Base-by-base conservation (phyloP, 2,797 vertebrate genomes). In the Lutjanus campechanus region DNA sequence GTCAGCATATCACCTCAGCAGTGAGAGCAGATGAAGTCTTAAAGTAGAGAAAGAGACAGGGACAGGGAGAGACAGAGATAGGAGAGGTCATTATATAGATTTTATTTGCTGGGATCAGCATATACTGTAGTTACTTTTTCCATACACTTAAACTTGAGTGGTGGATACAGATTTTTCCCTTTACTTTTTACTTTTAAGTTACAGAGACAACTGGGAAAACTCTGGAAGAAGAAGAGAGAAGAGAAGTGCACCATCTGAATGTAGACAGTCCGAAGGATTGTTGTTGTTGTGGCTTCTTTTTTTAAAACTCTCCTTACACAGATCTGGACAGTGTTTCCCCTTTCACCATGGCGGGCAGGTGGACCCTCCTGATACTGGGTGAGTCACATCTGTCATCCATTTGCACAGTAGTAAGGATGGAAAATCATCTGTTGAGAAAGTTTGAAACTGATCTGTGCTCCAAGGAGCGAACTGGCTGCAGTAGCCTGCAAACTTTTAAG, bases 281-380 rank as follows among this genome's bases (percentile, higher is more conserved):
- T 58, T 78, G 51, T 16, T 73, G 47, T 63, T 79, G 55, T 25
- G 17, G 17, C 36, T 75, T 20, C 80, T 71, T 41, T 75, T 20
- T 82, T 71, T 65, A 22, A n/a, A 44, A 61, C 59, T 75, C 77
- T 78, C 8, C 9, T 50, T 9, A 2, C 55, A 54, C 40, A 60
- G 11, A 58, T 66, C 51, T 77, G 77, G 56, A 73, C 60, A 43
- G 69, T 25, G 43, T 61, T 70, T 70, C 1, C n/a, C 4, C 62
- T 56, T 78, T 79, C 72, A 85, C 50, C 73, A 94, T 95, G 93
- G 56, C 4, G 2, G 22, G 46, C 77, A 81, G 59, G 54, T 79
- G 69, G 89, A 85, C 12, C 58, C 65, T 93, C n/a, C 65, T 91
- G 62, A 63, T 89, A 36, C 61, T 91, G 79, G 89, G 94, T 95